Evolutionary conservation across 2,113 vertebrate genomes (phyloP), one percentile per base, ranked within the genome.

Genomic region (Setophaga petechia): DNA sequence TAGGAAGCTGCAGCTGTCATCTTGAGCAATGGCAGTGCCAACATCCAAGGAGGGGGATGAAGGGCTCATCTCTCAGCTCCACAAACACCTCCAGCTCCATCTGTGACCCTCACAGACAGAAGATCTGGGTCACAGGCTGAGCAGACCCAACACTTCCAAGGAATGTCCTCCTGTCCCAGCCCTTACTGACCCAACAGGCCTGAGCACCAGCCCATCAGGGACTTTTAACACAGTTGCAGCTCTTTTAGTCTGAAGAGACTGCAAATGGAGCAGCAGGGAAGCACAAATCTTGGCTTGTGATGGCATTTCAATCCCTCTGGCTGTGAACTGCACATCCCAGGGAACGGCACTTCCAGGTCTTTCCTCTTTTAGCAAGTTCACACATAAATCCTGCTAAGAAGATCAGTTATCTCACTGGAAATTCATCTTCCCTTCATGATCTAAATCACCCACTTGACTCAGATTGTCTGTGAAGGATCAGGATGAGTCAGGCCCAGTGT

Each of bases 31-130:
- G 37, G 33, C 80, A 84, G 41, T 16, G 20, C 49, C 21, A 47
- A 8, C 5, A 44, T 4, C 9, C 35, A 18, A 1, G 0, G 1
- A 61, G 39, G 41, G 3, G 37, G 27, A 39, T 2, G 6, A 62
- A 52, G 47, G 47, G 52, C 20, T 77, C 6, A 0, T 20, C 37
- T 20, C 52, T 3, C 6, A 8, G 46, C 30, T 20, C 54, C 47
- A 24, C 0, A 2, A 55, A 61, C 30, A n/a, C n/a, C n/a, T 46
- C 37, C 37, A 44, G 0, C 37, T 59, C 44, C 68, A 37, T 18
- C 2, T n/a, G 78, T 30, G 54, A 68, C 31, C 54, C 54, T 41
- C n/a, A 59, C 18, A 30, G 15, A 59, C 31, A 37, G 1, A 23
- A 73, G 8, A n/a, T 30, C 37, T 46, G 30, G 10, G 31, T 11